Percentiles rank a stretch among this genome's conserved stretches.
Conservation (phyloP, 2,888 invertebrate genomes). For the Tipula helvola region DNA sequence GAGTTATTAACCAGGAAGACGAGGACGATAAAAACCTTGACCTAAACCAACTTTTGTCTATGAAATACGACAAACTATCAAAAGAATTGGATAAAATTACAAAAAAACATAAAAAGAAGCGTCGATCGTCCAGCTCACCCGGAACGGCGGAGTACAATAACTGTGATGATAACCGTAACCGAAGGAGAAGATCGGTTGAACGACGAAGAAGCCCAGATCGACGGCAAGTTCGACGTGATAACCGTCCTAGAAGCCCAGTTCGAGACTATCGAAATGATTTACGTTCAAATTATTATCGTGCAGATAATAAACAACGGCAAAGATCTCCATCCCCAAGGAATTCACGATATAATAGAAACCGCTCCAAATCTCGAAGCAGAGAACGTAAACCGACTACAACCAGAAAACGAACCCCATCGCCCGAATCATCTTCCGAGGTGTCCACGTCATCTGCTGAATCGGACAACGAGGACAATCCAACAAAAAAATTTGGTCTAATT, state of each 20-base stretch:
- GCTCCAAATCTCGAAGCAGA: not conserved
- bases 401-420: not conserved
- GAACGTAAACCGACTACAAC: not conserved
- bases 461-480: constrained; percentile 6
- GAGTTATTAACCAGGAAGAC: constrained; percentile 27
- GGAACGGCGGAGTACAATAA: constrained; percentile 7
- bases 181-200: not conserved
- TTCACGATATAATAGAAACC: not conserved
- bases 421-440: not conserved
- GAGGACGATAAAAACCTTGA: constrained; percentile 23
- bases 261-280: not conserved
- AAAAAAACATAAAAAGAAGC: constrained; percentile 17
- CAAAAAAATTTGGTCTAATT: constrained; percentile 30
- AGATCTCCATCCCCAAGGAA: not conserved
- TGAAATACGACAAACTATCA: constrained; percentile 32
- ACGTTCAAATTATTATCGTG: not conserved
- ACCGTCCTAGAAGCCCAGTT: not conserved
- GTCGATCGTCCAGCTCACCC: not conserved
- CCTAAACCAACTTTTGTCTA: constrained; percentile 29
- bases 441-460: not conserved
- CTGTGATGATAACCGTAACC: constrained; percentile 11
- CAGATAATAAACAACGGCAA: not conserved
- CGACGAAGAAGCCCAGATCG: constrained; percentile 12
- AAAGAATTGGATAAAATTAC: constrained; percentile 32
- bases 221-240: not conserved